Percentiles rank a stretch among this genome's conserved stretches.
Evolutionary conservation across 2,888 invertebrate genomes (phyloP).

Genomic region (Drosophila heteroneura): DNA sequence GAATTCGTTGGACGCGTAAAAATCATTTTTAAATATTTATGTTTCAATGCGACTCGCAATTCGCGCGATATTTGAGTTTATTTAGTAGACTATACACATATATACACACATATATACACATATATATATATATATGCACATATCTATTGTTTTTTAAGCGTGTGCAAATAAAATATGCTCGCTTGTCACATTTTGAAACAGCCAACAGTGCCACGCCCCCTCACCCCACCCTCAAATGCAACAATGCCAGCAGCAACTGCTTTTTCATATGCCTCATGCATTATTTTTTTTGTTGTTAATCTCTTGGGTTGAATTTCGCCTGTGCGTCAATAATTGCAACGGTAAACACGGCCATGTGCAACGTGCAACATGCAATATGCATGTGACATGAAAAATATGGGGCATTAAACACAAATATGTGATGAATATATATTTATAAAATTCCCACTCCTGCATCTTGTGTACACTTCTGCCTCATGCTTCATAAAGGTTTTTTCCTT

Average conservation of each 20-base stretch:
- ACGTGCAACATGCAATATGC: constrained; percentile 40
- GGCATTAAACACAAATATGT: constrained; percentile 50
- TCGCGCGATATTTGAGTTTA: constrained; percentile 45
- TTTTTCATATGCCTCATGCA: constrained; percentile 17
- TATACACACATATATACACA: too few species aligned
- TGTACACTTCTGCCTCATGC: background rate
- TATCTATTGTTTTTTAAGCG: constrained; percentile 20
- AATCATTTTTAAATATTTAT: constrained; percentile 76
- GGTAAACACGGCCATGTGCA: constrained; percentile 54
- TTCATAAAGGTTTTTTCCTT: constrained; percentile 3
- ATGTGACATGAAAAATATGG: constrained; percentile 30
- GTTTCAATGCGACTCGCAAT: constrained; percentile 57
- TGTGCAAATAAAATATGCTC: constrained; percentile 53
- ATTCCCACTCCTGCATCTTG: background rate
- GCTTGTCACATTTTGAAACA: constrained; percentile 77
- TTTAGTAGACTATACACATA: background rate
- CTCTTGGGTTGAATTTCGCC: constrained; percentile 63
- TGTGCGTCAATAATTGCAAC: constrained; percentile 76
- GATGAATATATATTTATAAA: constrained; percentile 45
- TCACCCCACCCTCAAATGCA: background rate
- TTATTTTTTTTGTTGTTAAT: constrained; percentile 36
- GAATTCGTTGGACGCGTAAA: constrained; percentile 62
- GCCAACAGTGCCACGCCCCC: constrained; percentile 18
- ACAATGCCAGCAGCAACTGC: constrained; percentile 31
- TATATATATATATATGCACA: background rate